Conservation (phyloP, 2,888 invertebrate species). For the Aporophyla lueneburgensis region DNA sequence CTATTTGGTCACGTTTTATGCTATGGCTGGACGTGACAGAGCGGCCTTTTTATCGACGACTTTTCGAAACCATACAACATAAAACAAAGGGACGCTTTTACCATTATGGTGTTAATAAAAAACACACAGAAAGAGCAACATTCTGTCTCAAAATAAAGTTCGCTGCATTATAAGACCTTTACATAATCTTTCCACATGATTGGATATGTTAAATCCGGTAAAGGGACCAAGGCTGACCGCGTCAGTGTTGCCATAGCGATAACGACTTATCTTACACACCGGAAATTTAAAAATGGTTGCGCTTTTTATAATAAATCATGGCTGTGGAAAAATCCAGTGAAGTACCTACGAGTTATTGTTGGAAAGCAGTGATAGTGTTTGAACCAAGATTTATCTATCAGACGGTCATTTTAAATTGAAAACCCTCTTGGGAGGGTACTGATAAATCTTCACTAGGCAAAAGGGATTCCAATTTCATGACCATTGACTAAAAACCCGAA, state of each 20-base stretch:
- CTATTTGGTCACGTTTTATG: constrained; percentile 21
- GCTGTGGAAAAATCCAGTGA: constrained; percentile 30
- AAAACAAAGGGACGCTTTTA: constrained; percentile 11
- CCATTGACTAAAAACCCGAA: constrained; percentile 26
- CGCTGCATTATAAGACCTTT: constrained; percentile 33
- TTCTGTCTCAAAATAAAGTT: constrained; percentile 4
- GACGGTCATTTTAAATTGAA: constrained; percentile 55
- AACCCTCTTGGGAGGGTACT: constrained; percentile 42
- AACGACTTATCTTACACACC: constrained; percentile 21
- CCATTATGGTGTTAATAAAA: neutral
- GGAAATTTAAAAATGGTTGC: constrained; percentile 37
- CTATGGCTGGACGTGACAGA: constrained; percentile 13
- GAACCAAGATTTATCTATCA: constrained; percentile 49
- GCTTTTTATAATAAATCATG: constrained; percentile 51
- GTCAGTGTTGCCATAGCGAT: constrained; percentile 33
- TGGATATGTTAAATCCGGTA: constrained; percentile 48
- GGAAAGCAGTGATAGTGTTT: constrained; percentile 37
- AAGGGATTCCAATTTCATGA: constrained; percentile 42
- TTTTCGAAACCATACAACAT: constrained; percentile 7
- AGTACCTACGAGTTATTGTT: constrained; percentile 9
- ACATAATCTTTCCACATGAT: constrained; percentile 62
- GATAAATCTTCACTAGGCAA: constrained; percentile 52
- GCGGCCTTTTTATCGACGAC: neutral
- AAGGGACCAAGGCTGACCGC: constrained; percentile 31
- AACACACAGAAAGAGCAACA: neutral